These are phyloP conservation scores for Halictus quadricinctus DNA, from an alignment of 2,888 invertebrate species.

Conservation along the genomic window DNA sequence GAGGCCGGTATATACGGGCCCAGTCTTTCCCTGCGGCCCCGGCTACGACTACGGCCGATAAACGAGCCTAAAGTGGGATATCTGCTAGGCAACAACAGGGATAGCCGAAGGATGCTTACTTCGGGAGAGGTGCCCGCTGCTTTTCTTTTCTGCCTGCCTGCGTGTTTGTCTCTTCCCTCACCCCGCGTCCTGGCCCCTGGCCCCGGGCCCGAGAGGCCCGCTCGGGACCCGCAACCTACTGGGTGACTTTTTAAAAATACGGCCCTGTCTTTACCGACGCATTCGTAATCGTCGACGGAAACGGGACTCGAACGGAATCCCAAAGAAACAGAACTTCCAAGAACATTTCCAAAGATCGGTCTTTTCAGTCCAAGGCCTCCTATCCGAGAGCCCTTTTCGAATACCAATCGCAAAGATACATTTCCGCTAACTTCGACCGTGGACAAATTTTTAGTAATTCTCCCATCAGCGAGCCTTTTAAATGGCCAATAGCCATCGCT, in stretches of 20 bases:
- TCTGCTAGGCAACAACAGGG: slow-evolving; percentile 57
- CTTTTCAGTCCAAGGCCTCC: neutral
- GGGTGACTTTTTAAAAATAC: slow-evolving; percentile 51
- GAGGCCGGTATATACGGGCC: slow-evolving; percentile 22
- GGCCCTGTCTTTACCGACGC: slow-evolving; percentile 3
- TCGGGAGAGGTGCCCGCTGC: slow-evolving; percentile 44
- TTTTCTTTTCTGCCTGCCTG: slow-evolving; percentile 48
- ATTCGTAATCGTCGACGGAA: slow-evolving; percentile 5
- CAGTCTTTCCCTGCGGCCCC: slow-evolving; percentile 36
- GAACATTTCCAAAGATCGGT: neutral
- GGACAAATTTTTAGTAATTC: neutral
- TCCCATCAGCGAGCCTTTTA: neutral
- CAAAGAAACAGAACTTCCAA: neutral
- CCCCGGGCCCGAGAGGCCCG: neutral
- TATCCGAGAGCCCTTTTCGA: neutral
- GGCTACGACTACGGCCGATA: slow-evolving; percentile 38
- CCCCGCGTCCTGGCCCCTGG: neutral
- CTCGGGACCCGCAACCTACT: slow-evolving; percentile 33
- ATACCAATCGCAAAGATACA: neutral
- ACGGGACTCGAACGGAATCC: neutral
- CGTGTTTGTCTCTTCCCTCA: slow-evolving; percentile 30
- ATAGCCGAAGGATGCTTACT: slow-evolving; percentile 43
- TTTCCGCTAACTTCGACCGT: neutral
- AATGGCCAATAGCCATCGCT: too few relatives aligned
- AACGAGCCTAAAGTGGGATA: slow-evolving; percentile 52